Percentiles rank a stretch among this genome's conserved stretches.
These are phyloP conservation scores for Zelostemma sp. DNA, from an alignment of 1,140 invertebrate species.

Conservation along the genomic window DNA sequence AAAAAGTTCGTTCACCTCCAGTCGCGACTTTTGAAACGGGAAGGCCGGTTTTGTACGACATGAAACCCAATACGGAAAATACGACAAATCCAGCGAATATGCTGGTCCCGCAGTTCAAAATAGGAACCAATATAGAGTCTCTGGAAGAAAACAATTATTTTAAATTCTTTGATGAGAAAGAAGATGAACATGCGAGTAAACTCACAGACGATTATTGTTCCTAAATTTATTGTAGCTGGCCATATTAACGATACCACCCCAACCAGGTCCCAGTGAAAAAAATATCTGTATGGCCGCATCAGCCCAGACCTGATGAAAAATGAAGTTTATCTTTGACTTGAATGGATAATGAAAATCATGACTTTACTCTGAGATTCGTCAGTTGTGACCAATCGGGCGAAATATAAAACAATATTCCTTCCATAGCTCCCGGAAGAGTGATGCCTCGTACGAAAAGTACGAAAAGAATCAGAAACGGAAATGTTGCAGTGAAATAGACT, in stretches of 20 bases:
- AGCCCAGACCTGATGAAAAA: slow-evolving; percentile 83
- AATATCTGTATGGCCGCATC: slow-evolving; percentile 94
- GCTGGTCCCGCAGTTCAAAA: slow-evolving; percentile 89
- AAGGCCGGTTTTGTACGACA: slow-evolving; percentile 84
- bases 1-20: slow-evolving; percentile 75
- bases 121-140: slow-evolving; percentile 80
- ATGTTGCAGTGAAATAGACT: slow-evolving; percentile 88
- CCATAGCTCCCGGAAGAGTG: slow-evolving; percentile 81
- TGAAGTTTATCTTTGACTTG: slow-evolving; percentile 4
- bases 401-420: slow-evolving; percentile 86
- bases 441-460: slow-evolving; percentile 80
- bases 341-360: not conserved
- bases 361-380: slow-evolving; percentile 72
- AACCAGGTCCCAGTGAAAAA: slow-evolving; percentile 91
- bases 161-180: not conserved
- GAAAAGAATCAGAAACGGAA: slow-evolving; percentile 86
- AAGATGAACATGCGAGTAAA: slow-evolving; percentile 19
- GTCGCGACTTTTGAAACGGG: slow-evolving; percentile 89
- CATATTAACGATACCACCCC: slow-evolving; percentile 90
- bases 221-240: slow-evolving; percentile 91
- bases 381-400: slow-evolving; percentile 85
- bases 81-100: slow-evolving; percentile 95
- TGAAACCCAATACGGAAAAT: slow-evolving; percentile 94
- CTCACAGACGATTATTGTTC: slow-evolving; percentile 86
- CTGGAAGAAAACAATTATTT: slow-evolving; percentile 63